Percentiles rank a stretch among this genome's conserved stretches.
Evolutionary conservation across 2,113 vertebrate species (phyloP).

Genomic region (Pitta sordida): DNA sequence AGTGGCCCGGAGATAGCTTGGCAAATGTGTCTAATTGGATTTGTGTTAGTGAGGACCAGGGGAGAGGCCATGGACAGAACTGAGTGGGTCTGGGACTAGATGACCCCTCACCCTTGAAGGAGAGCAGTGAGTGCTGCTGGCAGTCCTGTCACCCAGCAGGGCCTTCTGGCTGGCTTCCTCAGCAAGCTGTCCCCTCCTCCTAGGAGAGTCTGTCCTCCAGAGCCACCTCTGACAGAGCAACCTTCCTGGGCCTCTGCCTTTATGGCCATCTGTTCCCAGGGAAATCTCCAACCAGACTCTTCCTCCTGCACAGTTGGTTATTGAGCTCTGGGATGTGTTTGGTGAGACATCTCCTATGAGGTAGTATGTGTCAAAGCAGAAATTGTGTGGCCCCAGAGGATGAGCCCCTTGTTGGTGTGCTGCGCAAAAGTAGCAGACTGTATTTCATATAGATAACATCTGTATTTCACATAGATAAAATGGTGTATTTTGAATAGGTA

Average conservation of each 20-base stretch:
- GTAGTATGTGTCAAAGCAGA: not conserved
- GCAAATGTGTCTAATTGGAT: not conserved
- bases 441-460: not conserved
- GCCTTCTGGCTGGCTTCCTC: not conserved
- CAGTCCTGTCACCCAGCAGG: not conserved
- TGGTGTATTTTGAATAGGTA: too few species aligned
- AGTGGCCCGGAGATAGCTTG: not conserved
- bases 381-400: not conserved
- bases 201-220: not conserved
- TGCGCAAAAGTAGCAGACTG: not conserved
- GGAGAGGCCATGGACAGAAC: not conserved
- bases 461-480: not conserved
- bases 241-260: not conserved
- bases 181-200: not conserved
- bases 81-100: not conserved
- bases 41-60: not conserved
- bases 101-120: rapidly evolving
- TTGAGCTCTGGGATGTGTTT: not conserved
- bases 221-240: not conserved
- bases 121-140: not conserved
- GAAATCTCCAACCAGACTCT: not conserved
- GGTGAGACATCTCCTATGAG: not conserved
- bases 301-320: not conserved
- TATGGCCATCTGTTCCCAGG: not conserved
- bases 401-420: not conserved